Evolutionary conservation across 2,113 vertebrate species (phyloP).

Genomic region (Dolichotis patagonum): DNA sequence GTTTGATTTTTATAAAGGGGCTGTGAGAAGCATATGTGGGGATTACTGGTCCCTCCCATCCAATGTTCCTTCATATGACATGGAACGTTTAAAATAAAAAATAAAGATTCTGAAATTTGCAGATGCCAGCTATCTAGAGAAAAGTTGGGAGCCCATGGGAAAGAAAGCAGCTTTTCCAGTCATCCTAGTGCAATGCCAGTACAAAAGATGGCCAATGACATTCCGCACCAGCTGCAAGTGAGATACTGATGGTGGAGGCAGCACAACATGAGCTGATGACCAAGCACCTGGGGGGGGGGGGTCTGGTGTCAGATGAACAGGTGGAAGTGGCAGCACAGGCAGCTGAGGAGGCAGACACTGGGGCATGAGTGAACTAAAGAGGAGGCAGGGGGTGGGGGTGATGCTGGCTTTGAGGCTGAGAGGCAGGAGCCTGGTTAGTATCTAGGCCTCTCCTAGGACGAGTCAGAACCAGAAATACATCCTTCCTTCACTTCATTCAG

Average conservation of each 20-base stretch:
- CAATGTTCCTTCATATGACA: conserved; percentile 17
- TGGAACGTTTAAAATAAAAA: background rate
- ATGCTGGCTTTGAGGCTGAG: background rate
- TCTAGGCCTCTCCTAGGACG: background rate
- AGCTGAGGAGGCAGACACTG: background rate
- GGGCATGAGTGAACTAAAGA: background rate
- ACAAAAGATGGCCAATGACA: background rate
- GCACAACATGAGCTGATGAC: background rate
- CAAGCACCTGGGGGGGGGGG: background rate
- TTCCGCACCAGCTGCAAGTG: background rate
- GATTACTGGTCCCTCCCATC: background rate
- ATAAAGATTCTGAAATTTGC: background rate
- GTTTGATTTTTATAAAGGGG: conserved; percentile 15
- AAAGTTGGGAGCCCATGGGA: background rate
- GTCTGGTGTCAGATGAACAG: background rate
- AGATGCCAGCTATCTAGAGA: background rate
- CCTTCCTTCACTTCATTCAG: background rate
- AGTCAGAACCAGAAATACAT: background rate
- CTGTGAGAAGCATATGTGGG: background rate
- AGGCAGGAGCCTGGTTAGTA: background rate
- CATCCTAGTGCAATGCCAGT: background rate
- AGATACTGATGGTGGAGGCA: background rate
- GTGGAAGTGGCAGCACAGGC: background rate
- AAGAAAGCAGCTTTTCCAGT: background rate
- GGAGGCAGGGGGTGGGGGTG: background rate